These are phyloP conservation scores for Myzus persicae DNA, from an alignment of 1,140 invertebrate species.

Conservation along the genomic window DNA sequence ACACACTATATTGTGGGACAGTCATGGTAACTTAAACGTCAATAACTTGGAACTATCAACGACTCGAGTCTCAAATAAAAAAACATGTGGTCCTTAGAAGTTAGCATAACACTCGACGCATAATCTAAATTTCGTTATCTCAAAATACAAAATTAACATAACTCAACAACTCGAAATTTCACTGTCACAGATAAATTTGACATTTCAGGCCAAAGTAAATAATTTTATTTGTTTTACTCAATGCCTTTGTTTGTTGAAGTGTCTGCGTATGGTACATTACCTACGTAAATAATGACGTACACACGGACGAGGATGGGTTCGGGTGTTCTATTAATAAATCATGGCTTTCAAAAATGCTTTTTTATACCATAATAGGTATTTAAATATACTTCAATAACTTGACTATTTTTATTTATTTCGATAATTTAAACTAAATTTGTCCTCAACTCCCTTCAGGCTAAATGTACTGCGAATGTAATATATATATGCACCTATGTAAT, in stretches of 20 bases:
- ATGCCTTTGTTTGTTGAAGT: neutral
- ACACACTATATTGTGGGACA: neutral
- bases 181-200: neutral
- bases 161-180: neutral
- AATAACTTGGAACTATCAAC: neutral
- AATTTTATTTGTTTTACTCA: neutral
- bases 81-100: neutral
- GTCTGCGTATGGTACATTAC: neutral
- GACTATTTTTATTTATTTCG: neutral
- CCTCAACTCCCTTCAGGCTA: neutral
- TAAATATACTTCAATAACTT: neutral
- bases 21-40: neutral
- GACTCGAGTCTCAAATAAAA: neutral
- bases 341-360: neutral
- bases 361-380: neutral
- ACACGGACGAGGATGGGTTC: neutral
- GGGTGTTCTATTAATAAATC: neutral
- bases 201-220: neutral
- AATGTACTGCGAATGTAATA: neutral
- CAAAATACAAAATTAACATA: neutral
- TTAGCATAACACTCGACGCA: neutral
- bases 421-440: neutral
- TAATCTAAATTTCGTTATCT: neutral
- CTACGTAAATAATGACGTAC: neutral
- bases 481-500: neutral